Percentiles rank a stretch among this genome's conserved stretches.
Conservation (phyloP, 2,113 vertebrate genomes). For the Bucco capensis region DNA sequence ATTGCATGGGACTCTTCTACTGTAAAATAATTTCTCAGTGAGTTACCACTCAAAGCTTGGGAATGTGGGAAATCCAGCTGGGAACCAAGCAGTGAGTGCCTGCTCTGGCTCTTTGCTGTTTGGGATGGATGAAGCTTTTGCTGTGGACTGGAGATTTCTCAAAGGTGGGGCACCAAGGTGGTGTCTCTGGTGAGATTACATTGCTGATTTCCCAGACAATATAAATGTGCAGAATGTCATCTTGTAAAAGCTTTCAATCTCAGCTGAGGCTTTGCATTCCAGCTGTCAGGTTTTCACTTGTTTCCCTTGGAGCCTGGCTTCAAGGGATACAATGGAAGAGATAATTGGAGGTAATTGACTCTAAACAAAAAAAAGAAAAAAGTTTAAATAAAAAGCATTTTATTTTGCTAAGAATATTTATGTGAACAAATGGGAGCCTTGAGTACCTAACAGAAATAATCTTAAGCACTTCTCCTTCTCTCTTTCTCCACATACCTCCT, state of each 20-base stretch:
- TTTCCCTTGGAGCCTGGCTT: conserved; percentile 56
- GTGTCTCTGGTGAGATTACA: conserved; percentile 10
- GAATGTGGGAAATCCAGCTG: conserved; percentile 18
- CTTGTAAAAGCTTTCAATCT: conserved; percentile 9
- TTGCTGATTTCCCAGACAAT: neutral
- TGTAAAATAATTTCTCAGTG: neutral
- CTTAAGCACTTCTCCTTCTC: neutral
- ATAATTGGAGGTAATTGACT: conserved; percentile 1
- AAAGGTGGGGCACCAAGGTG: neutral
- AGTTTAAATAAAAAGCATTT: conserved; percentile 37
- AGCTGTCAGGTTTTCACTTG: conserved; percentile 46
- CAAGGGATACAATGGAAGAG: neutral
- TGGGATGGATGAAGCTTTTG: neutral
- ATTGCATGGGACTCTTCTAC: neutral
- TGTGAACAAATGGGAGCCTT: conserved; percentile 25
- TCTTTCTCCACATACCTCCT: neutral
- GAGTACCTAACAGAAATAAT: conserved; percentile 22
- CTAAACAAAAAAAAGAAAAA: neutral
- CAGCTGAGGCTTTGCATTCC: conserved; percentile 45
- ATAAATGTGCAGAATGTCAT: conserved; percentile 12
- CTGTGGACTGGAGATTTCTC: neutral
- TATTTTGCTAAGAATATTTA: conserved; percentile 28
- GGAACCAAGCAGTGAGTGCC: neutral
- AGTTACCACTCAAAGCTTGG: neutral
- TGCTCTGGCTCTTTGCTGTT: neutral